Evolutionary conservation across 2,888 invertebrate genomes (phyloP), one percentile per base, ranked within the genome.

Genomic region (Heliconius aoede): DNA sequence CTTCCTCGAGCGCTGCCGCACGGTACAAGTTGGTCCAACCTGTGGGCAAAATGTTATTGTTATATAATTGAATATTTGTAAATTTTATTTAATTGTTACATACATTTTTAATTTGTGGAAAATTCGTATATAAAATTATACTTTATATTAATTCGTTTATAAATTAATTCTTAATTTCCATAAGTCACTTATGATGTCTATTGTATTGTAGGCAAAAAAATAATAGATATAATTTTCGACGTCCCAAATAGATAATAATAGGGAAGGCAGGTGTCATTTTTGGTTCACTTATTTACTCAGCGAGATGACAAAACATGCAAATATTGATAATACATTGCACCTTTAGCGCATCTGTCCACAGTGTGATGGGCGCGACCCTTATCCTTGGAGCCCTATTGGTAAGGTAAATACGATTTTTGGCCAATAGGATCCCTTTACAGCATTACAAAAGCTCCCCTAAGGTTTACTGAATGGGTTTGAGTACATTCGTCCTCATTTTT

Each of bases 331-430:
- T 82, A 81, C 73, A 84, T 82, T 89, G 90, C 90, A 90, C 86
- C 87, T 88, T 89, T 85, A 83, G 76, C 87, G 87, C 90, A 91
- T 91, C 91, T 91, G 91, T 86, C 88, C 84, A 82, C 84, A 81
- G 76, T 81, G 82, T 83, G 79, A 83, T 84, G 85, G 84, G 85
- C 81, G 81, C 81, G 81, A 86, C 84, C 84, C 85, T 89, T 90
- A 91, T 91, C 91, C 85, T 78, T 72, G 74, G 79, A 77, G 73
- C 83, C 82, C 84, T 79, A 92, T 92, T 92, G 91, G 92, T 82
- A 86, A 85, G 74, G 71, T 79, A 77, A 78, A 81, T 72, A 79
- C 71, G 61, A 76, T 74, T 85, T 84, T 84, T 77, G 80, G 86
- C 92, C 92, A 92, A 92, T 92, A 81, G 83, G 83, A 83, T 55